Base-by-base conservation (phyloP, 35 echinoderm and acorn worm species). In the Apostichopus parvimensis region DNA sequence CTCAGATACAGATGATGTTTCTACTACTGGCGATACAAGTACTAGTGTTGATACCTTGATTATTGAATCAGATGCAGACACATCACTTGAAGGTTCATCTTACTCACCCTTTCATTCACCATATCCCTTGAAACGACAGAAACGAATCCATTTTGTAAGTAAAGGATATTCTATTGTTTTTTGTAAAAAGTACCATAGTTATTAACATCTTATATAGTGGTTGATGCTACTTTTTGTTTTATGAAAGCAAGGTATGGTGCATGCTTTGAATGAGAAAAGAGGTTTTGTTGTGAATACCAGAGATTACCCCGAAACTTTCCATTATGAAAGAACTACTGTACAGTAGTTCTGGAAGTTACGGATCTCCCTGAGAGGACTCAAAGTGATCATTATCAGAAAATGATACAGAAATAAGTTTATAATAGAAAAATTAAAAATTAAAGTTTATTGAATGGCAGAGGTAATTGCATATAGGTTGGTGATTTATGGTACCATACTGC, bases 101-200 rank as follows among this genome's bases (percentile, higher is more conserved):
- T 26, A 52, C 24, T 80, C 78, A 80, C 12, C 18, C 34, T 80
- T 8, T 28, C 25, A 24, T 80, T 4, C 53, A 6, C 78, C 78
- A 45, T 28, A 20, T 14, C 78, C 78, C 12, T 28, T 28, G 25
- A 80, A 80, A 28, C 21, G 20, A 80, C 5, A 80, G 24, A 80
- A 80, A 53, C 78, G 2, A 80, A 26, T 80, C 5, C 78, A 80
- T 12, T 80, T 80, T 80, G 78, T 80, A 80, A 80, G 8, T 80
- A 80, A 24, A 80, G 21, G n/a, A 80, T 80, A 28, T 80, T 80
- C 8, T 25, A 45, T n/a, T n/a, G n/a, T n/a, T n/a, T n/a, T n/a
- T n/a, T n/a, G n/a, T n/a, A n/a, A n/a, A n/a, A n/a, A n/a, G 1
- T n/a, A n/a, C n/a, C n/a, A n/a, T 6, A 6, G 14, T 20, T 24